Percentiles rank a stretch among this genome's conserved stretches.
These are phyloP conservation scores for Pteruthius melanotis DNA, from an alignment of 2,113 vertebrate genomes.

Conservation along the genomic window DNA sequence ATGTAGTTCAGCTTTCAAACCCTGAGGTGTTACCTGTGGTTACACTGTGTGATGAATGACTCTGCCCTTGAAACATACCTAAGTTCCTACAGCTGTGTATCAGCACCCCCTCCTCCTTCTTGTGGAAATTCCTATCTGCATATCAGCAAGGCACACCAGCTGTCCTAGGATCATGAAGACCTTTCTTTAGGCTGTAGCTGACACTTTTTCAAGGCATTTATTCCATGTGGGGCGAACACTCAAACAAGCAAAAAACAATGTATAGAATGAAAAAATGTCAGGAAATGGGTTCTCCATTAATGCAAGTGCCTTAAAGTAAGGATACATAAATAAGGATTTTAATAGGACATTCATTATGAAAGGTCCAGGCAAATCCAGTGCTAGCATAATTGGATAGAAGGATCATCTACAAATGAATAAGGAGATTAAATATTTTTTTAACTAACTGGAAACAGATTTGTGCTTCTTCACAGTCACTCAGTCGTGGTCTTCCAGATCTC, in stretches of 20 bases:
- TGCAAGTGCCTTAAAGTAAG: background rate
- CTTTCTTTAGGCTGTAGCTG: background rate
- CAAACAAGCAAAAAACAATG: background rate
- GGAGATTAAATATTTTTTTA: background rate
- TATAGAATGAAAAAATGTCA: background rate
- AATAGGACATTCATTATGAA: fast-evolving
- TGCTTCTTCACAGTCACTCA: background rate
- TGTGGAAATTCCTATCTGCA: background rate
- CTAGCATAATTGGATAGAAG: background rate
- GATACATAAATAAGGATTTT: background rate
- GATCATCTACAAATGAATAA: background rate
- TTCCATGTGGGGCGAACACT: background rate
- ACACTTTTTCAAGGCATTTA: background rate
- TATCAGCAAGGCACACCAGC: background rate
- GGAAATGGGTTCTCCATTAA: background rate
- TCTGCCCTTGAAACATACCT: background rate
- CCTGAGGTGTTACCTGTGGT: background rate
- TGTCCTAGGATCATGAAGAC: background rate
- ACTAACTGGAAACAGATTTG: background rate
- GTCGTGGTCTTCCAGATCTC: background rate
- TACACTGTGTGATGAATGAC: background rate
- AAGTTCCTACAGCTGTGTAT: background rate
- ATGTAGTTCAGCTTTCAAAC: background rate
- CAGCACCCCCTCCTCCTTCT: background rate
- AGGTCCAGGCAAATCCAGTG: background rate